These are phyloP conservation scores for Chaenocephalus aceratus DNA, from an alignment of 2,113 vertebrate genomes.

Conservation along the genomic window DNA sequence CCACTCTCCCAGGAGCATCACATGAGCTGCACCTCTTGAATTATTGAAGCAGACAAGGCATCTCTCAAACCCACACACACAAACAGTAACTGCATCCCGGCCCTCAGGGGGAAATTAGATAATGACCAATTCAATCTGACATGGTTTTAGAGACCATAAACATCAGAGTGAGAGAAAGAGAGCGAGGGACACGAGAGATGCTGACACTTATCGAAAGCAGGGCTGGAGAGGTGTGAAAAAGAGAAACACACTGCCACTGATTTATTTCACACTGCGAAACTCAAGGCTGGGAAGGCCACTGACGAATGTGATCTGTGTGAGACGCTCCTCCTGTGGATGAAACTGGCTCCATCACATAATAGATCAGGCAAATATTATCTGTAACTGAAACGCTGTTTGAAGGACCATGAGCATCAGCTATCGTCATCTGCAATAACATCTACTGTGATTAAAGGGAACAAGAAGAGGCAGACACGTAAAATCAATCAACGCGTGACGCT, in stretches of 20 bases:
- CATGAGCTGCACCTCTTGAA: slow-evolving; percentile 68
- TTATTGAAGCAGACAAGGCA: slow-evolving; percentile 80
- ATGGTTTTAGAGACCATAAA: slow-evolving; percentile 74
- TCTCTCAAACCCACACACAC: slow-evolving; percentile 43
- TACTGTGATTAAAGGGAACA: slow-evolving; percentile 48
- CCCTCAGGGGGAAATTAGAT: slow-evolving; percentile 68
- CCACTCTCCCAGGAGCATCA: slow-evolving; percentile 51
- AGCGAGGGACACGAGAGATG: slow-evolving; percentile 19
- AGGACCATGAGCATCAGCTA: slow-evolving; percentile 41
- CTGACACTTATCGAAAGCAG: slow-evolving; percentile 54
- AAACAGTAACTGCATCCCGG: slow-evolving; percentile 64
- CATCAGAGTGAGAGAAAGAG: slow-evolving; percentile 48
- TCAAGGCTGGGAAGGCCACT: slow-evolving; percentile 14
- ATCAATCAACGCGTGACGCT: slow-evolving; percentile 36
- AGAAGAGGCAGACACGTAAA: slow-evolving; percentile 23
- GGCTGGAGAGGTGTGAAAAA: slow-evolving; percentile 35
- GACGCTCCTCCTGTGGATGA: slow-evolving; percentile 20
- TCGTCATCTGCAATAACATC: slow-evolving; percentile 52
- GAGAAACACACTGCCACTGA: slow-evolving; percentile 36
- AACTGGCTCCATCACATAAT: slow-evolving; percentile 36
- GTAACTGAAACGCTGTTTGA: slow-evolving; percentile 40
- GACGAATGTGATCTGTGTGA: slow-evolving; percentile 22
- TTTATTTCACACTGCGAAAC: slow-evolving; percentile 47
- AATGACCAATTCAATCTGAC: slow-evolving; percentile 79
- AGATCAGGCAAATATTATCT: slow-evolving; percentile 17